phyloP scores from a whole-genome alignment of 1,140 invertebrate species.

The Anoplolepis gracilipes region DNA sequence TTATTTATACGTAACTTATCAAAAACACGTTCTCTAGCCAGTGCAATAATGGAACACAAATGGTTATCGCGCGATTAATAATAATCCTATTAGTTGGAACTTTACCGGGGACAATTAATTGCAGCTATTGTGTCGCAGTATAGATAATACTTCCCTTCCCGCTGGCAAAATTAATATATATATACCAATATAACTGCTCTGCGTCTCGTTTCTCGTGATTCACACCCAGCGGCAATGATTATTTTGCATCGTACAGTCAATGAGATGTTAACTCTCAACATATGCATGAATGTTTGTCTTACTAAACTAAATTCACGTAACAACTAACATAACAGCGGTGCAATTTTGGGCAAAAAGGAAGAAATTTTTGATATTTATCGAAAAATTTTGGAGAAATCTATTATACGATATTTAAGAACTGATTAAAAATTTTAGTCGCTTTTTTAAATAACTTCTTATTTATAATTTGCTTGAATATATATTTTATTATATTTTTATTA shows the following conservation, averaged over 20 bases:
- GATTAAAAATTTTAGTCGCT: background rate
- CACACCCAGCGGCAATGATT: conserved; percentile 34
- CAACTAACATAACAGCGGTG: background rate
- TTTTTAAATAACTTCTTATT: background rate
- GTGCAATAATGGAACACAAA: background rate
- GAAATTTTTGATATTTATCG: background rate
- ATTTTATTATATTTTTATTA: background rate
- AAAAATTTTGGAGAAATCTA: background rate
- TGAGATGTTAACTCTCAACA: conserved; percentile 4
- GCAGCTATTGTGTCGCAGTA: background rate
- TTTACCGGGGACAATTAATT: conserved; percentile 36
- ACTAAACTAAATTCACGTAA: conserved; percentile 8
- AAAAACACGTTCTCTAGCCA: background rate
- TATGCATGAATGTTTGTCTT: background rate
- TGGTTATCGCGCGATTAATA: conserved; percentile 44
- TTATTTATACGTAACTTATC: background rate
- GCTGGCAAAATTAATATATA: conserved; percentile 51
- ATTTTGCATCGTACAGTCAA: conserved; percentile 12
- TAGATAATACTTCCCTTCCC: conserved; percentile 30
- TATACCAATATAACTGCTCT: conserved; percentile 46
- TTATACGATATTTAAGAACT: background rate
- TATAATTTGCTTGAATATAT: background rate
- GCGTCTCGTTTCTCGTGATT: conserved; percentile 32
- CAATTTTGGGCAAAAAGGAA: background rate
- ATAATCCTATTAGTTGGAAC: conserved; percentile 58